These are phyloP conservation scores for Cantharis rustica DNA, from an alignment of 2,888 invertebrate genomes.

Conservation along the genomic window DNA sequence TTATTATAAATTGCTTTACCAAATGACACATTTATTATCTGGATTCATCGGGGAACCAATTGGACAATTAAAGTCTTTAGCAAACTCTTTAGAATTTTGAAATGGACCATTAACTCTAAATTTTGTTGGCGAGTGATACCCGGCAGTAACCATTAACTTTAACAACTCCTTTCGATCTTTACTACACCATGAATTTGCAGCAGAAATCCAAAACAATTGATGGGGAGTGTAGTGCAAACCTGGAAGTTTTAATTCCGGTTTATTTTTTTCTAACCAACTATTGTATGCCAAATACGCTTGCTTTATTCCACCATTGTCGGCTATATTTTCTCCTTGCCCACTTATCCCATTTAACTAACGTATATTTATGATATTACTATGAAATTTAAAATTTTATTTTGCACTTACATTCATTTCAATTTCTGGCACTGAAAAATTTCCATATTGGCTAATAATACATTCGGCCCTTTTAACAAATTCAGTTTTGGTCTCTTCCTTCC, in stretches of 20 bases:
- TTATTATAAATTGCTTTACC: constrained; percentile 3
- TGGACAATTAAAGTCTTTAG: constrained; percentile 19
- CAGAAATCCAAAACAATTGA: constrained; percentile 21
- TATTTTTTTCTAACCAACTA: constrained; percentile 2
- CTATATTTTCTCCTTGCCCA: constrained; percentile 18
- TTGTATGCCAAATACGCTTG: constrained; percentile 12
- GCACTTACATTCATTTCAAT: constrained; percentile 71
- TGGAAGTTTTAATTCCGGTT: constrained; percentile 1
- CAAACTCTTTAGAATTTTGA: constrained; percentile 14
- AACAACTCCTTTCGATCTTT: constrained; percentile 1
- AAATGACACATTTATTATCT: constrained; percentile 15
- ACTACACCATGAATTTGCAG: constrained; percentile 11
- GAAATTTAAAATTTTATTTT: background rate
- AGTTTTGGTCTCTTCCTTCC: background rate
- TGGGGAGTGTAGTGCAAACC: constrained; percentile 11
- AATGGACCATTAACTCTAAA: constrained; percentile 2
- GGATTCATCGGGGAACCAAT: constrained; percentile 15
- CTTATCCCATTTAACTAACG: constrained; percentile 11
- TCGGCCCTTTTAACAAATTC: constrained; percentile 63
- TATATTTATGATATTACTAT: constrained; percentile 43
- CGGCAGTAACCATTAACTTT: background rate
- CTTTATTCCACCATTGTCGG: constrained; percentile 24
- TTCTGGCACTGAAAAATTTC: constrained; percentile 82
- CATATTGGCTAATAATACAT: constrained; percentile 93
- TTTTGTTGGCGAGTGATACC: constrained; percentile 4